Evolutionary conservation across 2,113 vertebrate genomes (phyloP), one percentile per base, ranked within the genome.

Genomic region (Phaethon lepturus): DNA sequence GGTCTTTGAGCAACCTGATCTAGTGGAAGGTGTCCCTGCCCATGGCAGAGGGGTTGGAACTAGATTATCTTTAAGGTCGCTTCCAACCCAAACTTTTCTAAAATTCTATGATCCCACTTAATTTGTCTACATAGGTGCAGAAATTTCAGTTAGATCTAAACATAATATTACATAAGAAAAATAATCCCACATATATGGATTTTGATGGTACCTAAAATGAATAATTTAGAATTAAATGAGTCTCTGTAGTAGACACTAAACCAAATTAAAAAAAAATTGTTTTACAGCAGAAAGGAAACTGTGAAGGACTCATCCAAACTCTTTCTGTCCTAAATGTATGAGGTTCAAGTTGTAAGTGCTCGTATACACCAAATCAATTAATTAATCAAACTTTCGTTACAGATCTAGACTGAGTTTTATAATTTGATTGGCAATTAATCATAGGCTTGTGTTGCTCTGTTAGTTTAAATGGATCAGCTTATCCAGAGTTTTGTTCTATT

Each of bases 131-230:
- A 17, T 18, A 49, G 9, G 2, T 52, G 20, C 5, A n/a, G 23
- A 83, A 63, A 25, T 38, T 33, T 59, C 4, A 88, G 11, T 79
- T 63, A 69, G 2, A 64, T n/a, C 10, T 52, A 55, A 63, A 50
- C 1, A 47, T 18, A 79, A 11, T 67, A 49, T 29, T 38, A 25
- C 5, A 33, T 7, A 35, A 8, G 14, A 17, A 23, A 33, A 33
- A 45, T 49, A 10, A 1, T 0, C 3, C 2, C 13, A 45, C 1
- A 44, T 29, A 25, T 20, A 17, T 52, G 10, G 13, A 35, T n/a
- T 52, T 5, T 47, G 44, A 44, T 45, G 8, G 5, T 64, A 55
- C 2, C 5, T 6, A 49, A 69, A 84, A 29, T 25, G 11, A 64
- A 11, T 69, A 2, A 52, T 63, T 56, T 25, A 28, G 7, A 56